Base-by-base conservation (phyloP, 2,888 invertebrate genomes). In the Chydorus sphaericus region DNA sequence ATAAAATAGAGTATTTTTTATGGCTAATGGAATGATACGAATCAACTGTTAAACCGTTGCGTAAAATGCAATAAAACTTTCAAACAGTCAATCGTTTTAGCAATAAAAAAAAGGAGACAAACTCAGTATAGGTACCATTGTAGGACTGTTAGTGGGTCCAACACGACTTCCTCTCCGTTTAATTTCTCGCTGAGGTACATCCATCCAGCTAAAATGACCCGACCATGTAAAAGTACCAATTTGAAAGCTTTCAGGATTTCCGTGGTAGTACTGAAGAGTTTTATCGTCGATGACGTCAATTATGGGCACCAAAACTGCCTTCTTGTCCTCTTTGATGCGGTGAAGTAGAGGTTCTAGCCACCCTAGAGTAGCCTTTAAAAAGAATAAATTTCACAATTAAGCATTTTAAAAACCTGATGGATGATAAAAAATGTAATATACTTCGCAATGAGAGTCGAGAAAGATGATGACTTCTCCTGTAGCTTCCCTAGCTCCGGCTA, bases 161-260 rank as follows among this genome's bases (percentile, higher is more conserved):
- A 79, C 76, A 31, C 75, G 72, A 1, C 76, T 76, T 2, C 77
- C 75, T 11, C 79, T 73, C 0, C 80, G 67, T 58, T 74, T 74
- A 62, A 77, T 74, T 67, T 83, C 81, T 16, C 76, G 70, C 57
- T 80, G 76, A 11, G 83, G 80, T 44, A 86, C 77, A 60, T 82
- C 78, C 59, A 90, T 84, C 93, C 93, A 94, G 3, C 85, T 90
- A 70, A 94, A 94, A 71, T 94, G 91, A 0, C 94, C 90, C 60
- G 81, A 80, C 82, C 91, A 91, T 0, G 82, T 81, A 68, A 88
- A 88, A 4, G 86, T 86, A 2, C 88, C 86, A 33, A 87, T 79
- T 77, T 85, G 77, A 61, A 74, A 76, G 58, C 62, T 65, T 49
- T 67, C 66, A 11, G 68, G 69, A 60, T 67, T 69, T 28, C 73